Percentiles rank a stretch among this genome's conserved stretches.
These are phyloP conservation scores for Dorcus parallelipipedus DNA, from an alignment of 2,888 invertebrate species.

Conservation along the genomic window DNA sequence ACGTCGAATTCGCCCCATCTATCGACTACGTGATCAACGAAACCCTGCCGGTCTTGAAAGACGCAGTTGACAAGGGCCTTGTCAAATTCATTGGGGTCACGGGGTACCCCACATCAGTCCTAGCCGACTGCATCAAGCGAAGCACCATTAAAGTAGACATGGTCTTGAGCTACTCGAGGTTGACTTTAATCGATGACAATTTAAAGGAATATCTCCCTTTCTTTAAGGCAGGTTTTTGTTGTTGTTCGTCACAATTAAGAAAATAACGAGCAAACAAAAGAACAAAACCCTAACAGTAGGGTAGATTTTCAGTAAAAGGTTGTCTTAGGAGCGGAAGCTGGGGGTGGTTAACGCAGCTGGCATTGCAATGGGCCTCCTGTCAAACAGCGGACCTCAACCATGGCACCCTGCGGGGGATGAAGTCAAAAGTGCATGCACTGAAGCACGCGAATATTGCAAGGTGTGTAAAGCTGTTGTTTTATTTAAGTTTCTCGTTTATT, in stretches of 20 bases:
- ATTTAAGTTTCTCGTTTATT: neutral
- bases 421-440: constrained; percentile 58
- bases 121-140: constrained; percentile 71
- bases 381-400: constrained; percentile 65
- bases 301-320: neutral
- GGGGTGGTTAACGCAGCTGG: constrained; percentile 83
- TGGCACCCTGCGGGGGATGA: constrained; percentile 79
- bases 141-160: constrained; percentile 60
- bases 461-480: constrained; percentile 44
- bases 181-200: constrained; percentile 76
- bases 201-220: constrained; percentile 69
- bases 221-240: constrained; percentile 62
- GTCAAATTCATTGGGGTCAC: constrained; percentile 82
- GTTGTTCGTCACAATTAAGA: neutral
- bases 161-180: constrained; percentile 75
- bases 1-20: constrained; percentile 81
- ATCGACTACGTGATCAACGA: constrained; percentile 75
- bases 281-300: neutral
- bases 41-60: constrained; percentile 78
- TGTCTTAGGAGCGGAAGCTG: constrained; percentile 60
- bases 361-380: constrained; percentile 78
- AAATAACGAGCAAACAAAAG: neutral
- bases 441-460: constrained; percentile 66
- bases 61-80: constrained; percentile 68
- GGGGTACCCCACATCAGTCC: constrained; percentile 74